Evolutionary conservation across 1,140 invertebrate species (phyloP), one percentile per base, ranked within the genome.

Genomic region (Cyrtorhinus lividipennis): DNA sequence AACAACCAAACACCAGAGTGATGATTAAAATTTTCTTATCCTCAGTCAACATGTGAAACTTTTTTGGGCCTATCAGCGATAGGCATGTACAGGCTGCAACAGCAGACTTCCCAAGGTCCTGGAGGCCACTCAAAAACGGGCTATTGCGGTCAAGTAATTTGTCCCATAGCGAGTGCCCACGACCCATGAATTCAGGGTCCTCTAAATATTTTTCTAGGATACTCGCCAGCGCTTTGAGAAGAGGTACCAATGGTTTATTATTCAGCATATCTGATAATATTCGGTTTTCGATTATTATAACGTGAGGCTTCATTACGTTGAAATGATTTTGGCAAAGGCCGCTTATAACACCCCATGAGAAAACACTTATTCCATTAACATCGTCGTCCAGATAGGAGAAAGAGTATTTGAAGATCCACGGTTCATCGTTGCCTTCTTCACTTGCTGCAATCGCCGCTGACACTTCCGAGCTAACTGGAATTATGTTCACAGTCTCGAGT

Each of bases 1-100:
- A 24, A 45, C 65, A 66, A 3, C 65, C 65, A 56, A 62, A 64
- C 2, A 64, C 24, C n/a, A 66, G 44, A 2, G 65, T 66, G 15
- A 66, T 63, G 1, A 66, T 24, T 0, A 64, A 44, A 18, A 66
- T 64, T 38, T 66, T 62, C 20, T 26, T 24, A 12, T 64, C 62
- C 46, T 65, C 61, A 53, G 59, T 26, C 2, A 59, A 48, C 48
- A 53, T 53, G 20, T 15, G 48, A 22, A 53, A 53, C 20, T 53
- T 53, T 20, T 22, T 53, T 3, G 48, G 20, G 10, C 48, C 48
- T 10, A 53, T 53, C 48, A 53, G 20, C 10, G 48, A 53, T 20
- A 53, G 20, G 48, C 48, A 53, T 5, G 8, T 20, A 22, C 48
- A 53, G 5, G 48, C 48, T 53, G 18, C 48, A 15, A 3, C 48